A percentile compares a stretch with the other conserved stretches of the same genome.
Conservation (phyloP, 2,113 vertebrate genomes). For the Aspidoscelis tigris region DNA sequence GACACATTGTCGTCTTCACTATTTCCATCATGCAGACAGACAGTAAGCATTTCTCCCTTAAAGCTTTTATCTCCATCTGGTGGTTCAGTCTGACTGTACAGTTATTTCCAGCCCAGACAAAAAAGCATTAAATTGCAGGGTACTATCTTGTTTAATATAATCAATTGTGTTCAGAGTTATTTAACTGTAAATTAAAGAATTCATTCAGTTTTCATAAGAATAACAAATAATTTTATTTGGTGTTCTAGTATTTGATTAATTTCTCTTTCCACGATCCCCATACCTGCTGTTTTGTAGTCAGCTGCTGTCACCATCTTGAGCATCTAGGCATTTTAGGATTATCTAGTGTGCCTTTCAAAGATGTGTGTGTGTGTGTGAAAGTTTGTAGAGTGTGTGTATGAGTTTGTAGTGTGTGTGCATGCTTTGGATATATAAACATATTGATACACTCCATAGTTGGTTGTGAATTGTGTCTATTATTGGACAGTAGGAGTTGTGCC, state of each 20-base stretch:
- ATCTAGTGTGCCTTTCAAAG: background rate
- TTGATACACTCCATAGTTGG: background rate
- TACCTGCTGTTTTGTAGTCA: background rate
- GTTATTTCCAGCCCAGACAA: background rate
- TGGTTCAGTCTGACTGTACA: conserved; percentile 44
- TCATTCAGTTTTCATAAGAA: background rate
- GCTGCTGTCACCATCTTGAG: background rate
- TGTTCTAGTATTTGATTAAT: background rate
- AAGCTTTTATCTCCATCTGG: conserved; percentile 66
- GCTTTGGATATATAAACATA: background rate
- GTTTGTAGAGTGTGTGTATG: background rate
- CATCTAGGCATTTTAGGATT: background rate
- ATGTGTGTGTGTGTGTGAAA: background rate
- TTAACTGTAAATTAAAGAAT: background rate
- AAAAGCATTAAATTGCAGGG: conserved; percentile 19
- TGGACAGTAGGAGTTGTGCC: background rate
- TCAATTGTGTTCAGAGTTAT: background rate
- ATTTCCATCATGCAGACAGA: background rate
- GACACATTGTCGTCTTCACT: background rate
- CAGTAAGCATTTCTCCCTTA: conserved; percentile 38
- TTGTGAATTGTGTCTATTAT: background rate
- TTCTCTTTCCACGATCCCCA: background rate
- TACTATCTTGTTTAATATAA: background rate
- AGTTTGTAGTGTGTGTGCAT: too few species aligned
- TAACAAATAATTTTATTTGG: background rate